Conservation (phyloP, 2,797 vertebrate species). For the Hyperoplus immaculatus region DNA sequence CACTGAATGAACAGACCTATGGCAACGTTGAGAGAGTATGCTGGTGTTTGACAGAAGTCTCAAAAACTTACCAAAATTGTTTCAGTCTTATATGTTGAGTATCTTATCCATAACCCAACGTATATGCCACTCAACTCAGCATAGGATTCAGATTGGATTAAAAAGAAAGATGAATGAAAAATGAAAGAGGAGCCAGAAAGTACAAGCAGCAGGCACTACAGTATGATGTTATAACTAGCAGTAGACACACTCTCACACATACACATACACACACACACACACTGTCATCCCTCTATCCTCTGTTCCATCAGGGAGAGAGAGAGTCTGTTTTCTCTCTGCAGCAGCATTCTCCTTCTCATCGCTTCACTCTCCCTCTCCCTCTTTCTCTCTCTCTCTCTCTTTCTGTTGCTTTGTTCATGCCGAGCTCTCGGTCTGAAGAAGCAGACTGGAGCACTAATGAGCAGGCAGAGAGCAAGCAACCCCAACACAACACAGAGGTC, state of each 20-base stretch:
- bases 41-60: not conserved
- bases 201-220: constrained; percentile 28
- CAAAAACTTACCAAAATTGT: not conserved
- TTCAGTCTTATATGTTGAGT: constrained; percentile 13
- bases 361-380: constrained; percentile 38
- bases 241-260: constrained; percentile 7
- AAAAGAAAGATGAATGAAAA: constrained; percentile 26
- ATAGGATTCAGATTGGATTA: constrained; percentile 19
- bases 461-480: constrained; percentile 52
- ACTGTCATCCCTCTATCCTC: constrained; percentile 60
- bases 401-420: constrained; percentile 63
- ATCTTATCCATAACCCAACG: constrained; percentile 31
- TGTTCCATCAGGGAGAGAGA: constrained; percentile 60
- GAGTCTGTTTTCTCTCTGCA: constrained; percentile 70
- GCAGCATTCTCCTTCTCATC: constrained; percentile 60
- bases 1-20: constrained; percentile 13
- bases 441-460: constrained; percentile 75
- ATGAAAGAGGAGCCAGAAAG: constrained; percentile 21
- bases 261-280: constrained; percentile 25
- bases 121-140: constrained; percentile 14
- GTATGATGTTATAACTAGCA: constrained; percentile 39
- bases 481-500: constrained; percentile 55
- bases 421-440: constrained; percentile 70
- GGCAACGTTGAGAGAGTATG: not conserved
- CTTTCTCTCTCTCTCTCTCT: constrained; percentile 34